Base-by-base conservation (phyloP, 2,888 invertebrate species). In the Selenia dentaria region DNA sequence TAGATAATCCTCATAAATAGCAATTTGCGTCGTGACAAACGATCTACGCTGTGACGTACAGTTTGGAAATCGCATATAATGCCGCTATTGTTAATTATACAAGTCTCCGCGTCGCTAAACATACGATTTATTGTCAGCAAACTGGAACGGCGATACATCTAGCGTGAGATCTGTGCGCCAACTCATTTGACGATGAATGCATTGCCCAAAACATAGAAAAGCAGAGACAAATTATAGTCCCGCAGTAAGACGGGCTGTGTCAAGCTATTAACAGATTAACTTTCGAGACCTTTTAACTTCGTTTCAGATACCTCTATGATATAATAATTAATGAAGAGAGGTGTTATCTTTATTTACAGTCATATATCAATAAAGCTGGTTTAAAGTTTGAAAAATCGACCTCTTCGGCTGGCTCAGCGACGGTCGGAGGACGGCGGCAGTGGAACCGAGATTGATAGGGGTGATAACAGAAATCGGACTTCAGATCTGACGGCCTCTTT, bases 31-130 rank as follows among this genome's bases (percentile, higher is more conserved):
- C 79, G 83, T 84, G 89, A 87, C 86, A 86, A 85, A 87, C 81
- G 82, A 79, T 80, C 80, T 65, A 68, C 64, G 70, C 67, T 70
- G 75, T 73, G 80, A 69, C 70, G 78, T 77, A 79, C 64, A 78
- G 83, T 88, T 89, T 87, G 85, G 88, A 87, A 90, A 89, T 86
- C 83, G 83, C 83, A 78, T 81, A 81, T 85, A 83, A 84, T 85
- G 73, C 83, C 64, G 64, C 85, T 79, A 86, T 89, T 88, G 89
- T 89, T 86, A 85, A 89, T 88, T 88, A 86, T 81, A 83, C 85
- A 80, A 85, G 81, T 80, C 86, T 80, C 76, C 70, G 79, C 81
- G 82, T 79, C 83, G 84, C 82, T 84, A 83, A 87, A 86, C 85
- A 85, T 80, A 85, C 83, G 80, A 89, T 89, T 87, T 88, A 88